Evolutionary conservation across 2,797 vertebrate species (phyloP), one percentile per base, ranked within the genome.

Genomic region (Dryobates pubescens): DNA sequence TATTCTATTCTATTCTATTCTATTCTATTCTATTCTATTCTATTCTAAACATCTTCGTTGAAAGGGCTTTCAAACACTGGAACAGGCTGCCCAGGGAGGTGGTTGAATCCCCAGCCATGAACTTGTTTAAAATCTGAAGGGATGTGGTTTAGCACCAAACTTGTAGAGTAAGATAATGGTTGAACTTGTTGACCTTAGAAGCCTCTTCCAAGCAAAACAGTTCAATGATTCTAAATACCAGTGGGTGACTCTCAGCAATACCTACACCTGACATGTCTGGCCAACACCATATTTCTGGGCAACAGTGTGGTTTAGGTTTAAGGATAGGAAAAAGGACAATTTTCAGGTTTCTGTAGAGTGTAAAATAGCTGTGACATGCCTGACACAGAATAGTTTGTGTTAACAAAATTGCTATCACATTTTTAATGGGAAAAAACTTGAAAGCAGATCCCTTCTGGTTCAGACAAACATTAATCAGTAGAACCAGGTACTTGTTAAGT

Each of bases 401-500:
- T 96, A 94, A 75, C 89, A 97, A 95, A 93, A 94, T 92, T 95
- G 78, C 62, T 92, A 94, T 81, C 74, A 80, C 45, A 71, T 94
- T 94, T 97, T 91, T 86, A 97, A 96, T 96, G 89, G 95, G 36
- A 38, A 38, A 86, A 96, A 95, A 89, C 83, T 89, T 38, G 80
- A 94, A 97, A 95, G 71, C 38, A 88, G 77, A 88, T 88, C 94
- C 83, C 73, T 96, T 94, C 82, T 88, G 30, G 6, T 94, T 94
- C 6, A 62, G 82, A 72, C 30, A 88, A 94, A 94, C 88, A 95
- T 96, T 97, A 96, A 97, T 97, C 96, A 96, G 83, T 89, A 92
- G 79, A 92, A 96, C 71, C 92, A 94, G 79, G 91, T 92, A 90
- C 91, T 89, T 54, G 84, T 90, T 90, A 96, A 97, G 94, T 96